A percentile compares a stretch with the other conserved stretches of the same genome.
phyloP scores from a whole-genome alignment of 2,113 vertebrate genomes.

The Psephotus haematonotus region DNA sequence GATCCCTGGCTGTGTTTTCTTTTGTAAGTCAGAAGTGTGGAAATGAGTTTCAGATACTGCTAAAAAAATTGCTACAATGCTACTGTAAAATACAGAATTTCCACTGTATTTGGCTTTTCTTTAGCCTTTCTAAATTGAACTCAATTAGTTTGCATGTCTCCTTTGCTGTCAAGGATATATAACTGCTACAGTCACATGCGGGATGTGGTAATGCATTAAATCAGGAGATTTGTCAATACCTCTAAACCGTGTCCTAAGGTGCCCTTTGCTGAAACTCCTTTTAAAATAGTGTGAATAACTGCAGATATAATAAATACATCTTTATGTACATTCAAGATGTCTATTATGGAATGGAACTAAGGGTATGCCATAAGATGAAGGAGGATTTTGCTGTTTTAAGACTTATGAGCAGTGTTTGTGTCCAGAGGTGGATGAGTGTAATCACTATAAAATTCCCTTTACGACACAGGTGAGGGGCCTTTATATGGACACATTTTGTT shows the following conservation, averaged over 20 bases:
- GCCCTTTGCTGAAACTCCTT: not conserved
- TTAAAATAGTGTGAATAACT: not conserved
- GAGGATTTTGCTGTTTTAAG: not conserved
- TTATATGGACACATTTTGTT: not conserved
- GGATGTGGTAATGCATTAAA: slow-evolving; percentile 24
- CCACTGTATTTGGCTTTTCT: slow-evolving; percentile 15
- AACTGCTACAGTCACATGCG: not conserved
- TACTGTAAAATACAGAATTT: slow-evolving; percentile 19
- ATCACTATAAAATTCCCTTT: not conserved
- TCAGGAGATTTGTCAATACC: slow-evolving; percentile 8
- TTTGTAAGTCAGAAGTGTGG: slow-evolving; percentile 37
- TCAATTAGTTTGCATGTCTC: slow-evolving; percentile 29
- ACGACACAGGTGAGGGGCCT: not conserved
- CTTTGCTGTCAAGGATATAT: not conserved
- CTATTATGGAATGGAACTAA: not conserved
- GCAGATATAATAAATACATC: not conserved
- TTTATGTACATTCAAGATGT: not conserved
- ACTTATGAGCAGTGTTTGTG: not conserved
- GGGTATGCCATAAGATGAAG: not conserved
- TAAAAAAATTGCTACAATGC: slow-evolving; percentile 5
- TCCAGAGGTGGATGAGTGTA: not conserved
- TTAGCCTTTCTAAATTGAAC: slow-evolving; percentile 10
- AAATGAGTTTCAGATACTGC: slow-evolving; percentile 39
- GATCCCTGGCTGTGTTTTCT: slow-evolving; percentile 7
- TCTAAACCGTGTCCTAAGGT: not conserved